phyloP scores from a whole-genome alignment of 1,140 invertebrate genomes.

The Mya arenaria region DNA sequence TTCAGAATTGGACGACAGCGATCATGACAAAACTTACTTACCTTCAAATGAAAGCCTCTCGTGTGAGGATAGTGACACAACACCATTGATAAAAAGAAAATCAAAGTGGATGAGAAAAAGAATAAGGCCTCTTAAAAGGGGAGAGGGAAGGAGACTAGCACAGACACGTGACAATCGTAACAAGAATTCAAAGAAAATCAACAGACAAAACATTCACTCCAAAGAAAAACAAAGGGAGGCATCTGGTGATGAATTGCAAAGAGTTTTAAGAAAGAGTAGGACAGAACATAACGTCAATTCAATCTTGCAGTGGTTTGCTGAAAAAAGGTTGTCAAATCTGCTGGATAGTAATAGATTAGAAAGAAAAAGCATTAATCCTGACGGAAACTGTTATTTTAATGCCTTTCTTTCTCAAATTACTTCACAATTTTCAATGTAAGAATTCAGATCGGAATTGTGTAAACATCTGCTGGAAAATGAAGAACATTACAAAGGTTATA shows the following conservation, averaged over 20 bases:
- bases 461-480: not conserved
- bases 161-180: too few relatives aligned
- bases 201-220: too few relatives aligned
- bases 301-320: not conserved
- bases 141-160: too few relatives aligned
- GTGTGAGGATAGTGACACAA: not conserved
- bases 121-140: too few relatives aligned
- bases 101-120: too few relatives aligned
- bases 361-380: not conserved
- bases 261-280: not conserved
- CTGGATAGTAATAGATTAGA: not conserved
- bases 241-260: not conserved
- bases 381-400: constrained; percentile 17
- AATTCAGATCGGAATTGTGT: not conserved
- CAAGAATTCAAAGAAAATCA: too few relatives aligned
- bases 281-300: not conserved
- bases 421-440: not conserved
- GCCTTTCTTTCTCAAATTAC: not conserved
- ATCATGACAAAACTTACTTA: not conserved
- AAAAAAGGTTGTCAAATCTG: not conserved
- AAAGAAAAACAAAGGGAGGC: too few relatives aligned
- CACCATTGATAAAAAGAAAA: not conserved
- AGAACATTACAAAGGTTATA: not conserved
- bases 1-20: not conserved
- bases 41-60: not conserved